Evolutionary conservation across 2,113 vertebrate genomes (phyloP).

Genomic region (Ciconia boyciana): DNA sequence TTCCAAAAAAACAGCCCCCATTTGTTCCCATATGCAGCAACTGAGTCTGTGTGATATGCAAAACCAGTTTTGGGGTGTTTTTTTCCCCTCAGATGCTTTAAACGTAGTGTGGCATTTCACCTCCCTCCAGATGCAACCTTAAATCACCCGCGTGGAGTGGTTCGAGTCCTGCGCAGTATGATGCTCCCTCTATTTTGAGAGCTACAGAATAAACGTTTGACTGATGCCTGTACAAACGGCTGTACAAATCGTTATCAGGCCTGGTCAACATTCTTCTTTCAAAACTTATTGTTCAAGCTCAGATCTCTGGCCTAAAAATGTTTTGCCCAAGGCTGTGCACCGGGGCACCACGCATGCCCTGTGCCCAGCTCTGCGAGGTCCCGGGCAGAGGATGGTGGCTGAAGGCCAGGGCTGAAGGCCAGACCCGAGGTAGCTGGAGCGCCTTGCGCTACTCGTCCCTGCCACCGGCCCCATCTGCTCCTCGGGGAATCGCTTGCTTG

Average conservation of each 20-base stretch:
- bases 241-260: neutral
- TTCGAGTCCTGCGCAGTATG: no score
- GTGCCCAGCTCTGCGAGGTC: neutral
- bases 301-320: neutral
- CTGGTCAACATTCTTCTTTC: neutral
- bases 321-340: rapidly evolving
- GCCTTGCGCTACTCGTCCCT: neutral
- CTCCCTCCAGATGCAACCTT: neutral
- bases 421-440: neutral
- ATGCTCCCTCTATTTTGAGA: neutral
- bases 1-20: neutral
- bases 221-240: neutral
- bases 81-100: neutral
- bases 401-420: neutral
- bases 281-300: neutral
- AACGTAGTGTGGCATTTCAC: neutral
- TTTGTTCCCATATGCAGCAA: neutral
- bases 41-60: neutral
- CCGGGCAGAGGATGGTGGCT: neutral
- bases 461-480: neutral
- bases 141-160: neutral
- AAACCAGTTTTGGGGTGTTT: neutral
- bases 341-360: neutral
- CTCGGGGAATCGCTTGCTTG: neutral
- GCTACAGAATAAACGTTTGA: neutral